A percentile compares a stretch with the other conserved stretches of the same genome.
These are phyloP conservation scores for Huso huso DNA, from an alignment of 2,797 vertebrate species.

Conservation along the genomic window DNA sequence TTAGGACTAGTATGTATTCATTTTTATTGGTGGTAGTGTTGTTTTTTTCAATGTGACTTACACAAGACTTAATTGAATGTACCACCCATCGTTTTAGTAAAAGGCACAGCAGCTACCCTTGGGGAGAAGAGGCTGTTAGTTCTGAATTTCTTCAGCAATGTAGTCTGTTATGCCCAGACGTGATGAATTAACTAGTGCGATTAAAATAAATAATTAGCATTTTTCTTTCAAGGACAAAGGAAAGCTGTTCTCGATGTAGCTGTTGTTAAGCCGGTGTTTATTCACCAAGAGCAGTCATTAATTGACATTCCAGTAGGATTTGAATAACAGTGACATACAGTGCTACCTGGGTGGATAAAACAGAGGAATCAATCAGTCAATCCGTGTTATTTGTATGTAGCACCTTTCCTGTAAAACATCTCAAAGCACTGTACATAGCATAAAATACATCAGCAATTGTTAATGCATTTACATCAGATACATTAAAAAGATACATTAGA, in stretches of 20 bases:
- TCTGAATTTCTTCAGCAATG: not conserved
- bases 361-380: too few relatives aligned
- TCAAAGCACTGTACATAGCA: too few relatives aligned
- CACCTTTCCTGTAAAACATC: too few relatives aligned
- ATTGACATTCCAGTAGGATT: not conserved
- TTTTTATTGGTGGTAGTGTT: too few relatives aligned
- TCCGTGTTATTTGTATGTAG: too few relatives aligned
- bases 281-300: slow-evolving; percentile 22
- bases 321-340: not conserved
- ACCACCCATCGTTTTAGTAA: too few relatives aligned
- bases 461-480: too few relatives aligned
- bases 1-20: too few relatives aligned
- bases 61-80: too few relatives aligned
- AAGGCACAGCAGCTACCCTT: not conserved
- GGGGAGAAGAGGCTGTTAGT: not conserved
- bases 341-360: not conserved
- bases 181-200: not conserved
- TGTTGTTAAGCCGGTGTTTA: slow-evolving; percentile 12
- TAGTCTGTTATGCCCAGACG: not conserved
- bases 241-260: not conserved
- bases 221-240: slow-evolving; percentile 2
- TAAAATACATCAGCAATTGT: too few relatives aligned
- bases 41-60: too few relatives aligned
- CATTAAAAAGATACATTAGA: too few relatives aligned
- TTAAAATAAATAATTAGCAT: not conserved